Base-by-base conservation (phyloP, 2,797 vertebrate species). In the Naso thynnoides region DNA sequence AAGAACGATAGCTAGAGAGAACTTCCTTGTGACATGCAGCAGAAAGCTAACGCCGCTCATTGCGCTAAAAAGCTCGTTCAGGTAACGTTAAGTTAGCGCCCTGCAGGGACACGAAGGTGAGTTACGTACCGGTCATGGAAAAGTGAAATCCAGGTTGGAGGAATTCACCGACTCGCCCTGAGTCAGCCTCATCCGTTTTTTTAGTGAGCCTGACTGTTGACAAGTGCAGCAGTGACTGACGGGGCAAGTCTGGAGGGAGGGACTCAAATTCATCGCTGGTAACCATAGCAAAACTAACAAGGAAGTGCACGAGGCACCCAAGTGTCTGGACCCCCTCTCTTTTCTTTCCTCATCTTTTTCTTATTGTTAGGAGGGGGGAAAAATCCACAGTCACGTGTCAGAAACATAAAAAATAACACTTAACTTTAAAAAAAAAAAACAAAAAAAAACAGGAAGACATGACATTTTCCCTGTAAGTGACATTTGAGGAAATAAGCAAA, bases 201-300 rank as follows among this genome's bases (percentile, higher is more conserved):
- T 0, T 26, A 31, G 36, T 6, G 56, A 24, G 33, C 48, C 31
- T 31, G 4, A 31, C 31, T 31, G 31, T 31, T 31, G 4, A 31
- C 31, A 31, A 31, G 31, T 31, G 31, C 31, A 31, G 31, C 31
- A 31, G 31, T 31, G 31, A 8, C 42, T 50, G 80, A 84, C 78
- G 41, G 26, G 8, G 48, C 61, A 45, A 57, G 70, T 41, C 5
- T 2, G 1, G 49, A 23, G 71, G 91, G 89, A 48, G 87, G 88
- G 79, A 19, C 88, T 59, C 66, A n/a, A 36, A 56, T 29, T 79
- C 69, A 62, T 71, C 58, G 16, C 8, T 13, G 57, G 87, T 88
- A 39, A 62, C 86, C 80, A 63, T 45, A 27, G 81, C 76, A 86
- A 89, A 89, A 2, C 26, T 6, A 47, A 86, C 78, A 23, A 41